A percentile compares a stretch with the other conserved stretches of the same genome.
phyloP scores from a whole-genome alignment of 2,113 vertebrate genomes.

The Crotalus helleri region DNA sequence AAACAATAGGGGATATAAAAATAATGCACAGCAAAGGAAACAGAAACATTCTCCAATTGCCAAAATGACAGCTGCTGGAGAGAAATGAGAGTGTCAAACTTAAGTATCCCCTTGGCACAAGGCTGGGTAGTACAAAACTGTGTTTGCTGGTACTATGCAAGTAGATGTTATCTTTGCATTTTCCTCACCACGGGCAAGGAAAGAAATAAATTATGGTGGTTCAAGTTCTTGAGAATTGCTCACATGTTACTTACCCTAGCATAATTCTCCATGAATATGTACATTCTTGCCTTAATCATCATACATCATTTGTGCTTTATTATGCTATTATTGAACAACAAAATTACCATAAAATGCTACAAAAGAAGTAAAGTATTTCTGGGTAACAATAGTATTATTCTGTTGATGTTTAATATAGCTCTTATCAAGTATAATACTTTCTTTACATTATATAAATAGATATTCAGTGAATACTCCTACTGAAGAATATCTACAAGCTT shows the following conservation, averaged over 20 bases:
- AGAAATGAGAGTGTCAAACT: conserved; percentile 39
- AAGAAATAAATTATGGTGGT: neutral
- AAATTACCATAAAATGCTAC: neutral
- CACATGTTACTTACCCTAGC: neutral
- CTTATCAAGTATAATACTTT: neutral
- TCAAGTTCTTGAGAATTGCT: conserved; percentile 6
- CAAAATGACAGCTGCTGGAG: conserved; percentile 49
- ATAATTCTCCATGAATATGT: neutral
- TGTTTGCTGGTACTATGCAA: conserved; percentile 42
- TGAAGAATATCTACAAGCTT: neutral
- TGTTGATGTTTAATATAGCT: neutral
- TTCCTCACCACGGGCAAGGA: conserved; percentile 39
- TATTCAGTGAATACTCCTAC: neutral
- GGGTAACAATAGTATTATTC: neutral
- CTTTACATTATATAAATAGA: neutral
- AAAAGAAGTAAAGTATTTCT: neutral
- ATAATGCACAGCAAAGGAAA: conserved; percentile 64
- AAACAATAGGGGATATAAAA: conserved; percentile 69
- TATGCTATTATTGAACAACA: neutral
- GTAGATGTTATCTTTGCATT: neutral
- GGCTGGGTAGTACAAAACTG: conserved; percentile 52
- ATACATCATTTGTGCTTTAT: neutral
- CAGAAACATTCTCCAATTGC: conserved; percentile 58
- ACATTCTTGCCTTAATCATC: neutral
- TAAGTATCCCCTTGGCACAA: conserved; percentile 26